phyloP scores from a whole-genome alignment of 2,888 invertebrate genomes.

The Clunio marinus region DNA sequence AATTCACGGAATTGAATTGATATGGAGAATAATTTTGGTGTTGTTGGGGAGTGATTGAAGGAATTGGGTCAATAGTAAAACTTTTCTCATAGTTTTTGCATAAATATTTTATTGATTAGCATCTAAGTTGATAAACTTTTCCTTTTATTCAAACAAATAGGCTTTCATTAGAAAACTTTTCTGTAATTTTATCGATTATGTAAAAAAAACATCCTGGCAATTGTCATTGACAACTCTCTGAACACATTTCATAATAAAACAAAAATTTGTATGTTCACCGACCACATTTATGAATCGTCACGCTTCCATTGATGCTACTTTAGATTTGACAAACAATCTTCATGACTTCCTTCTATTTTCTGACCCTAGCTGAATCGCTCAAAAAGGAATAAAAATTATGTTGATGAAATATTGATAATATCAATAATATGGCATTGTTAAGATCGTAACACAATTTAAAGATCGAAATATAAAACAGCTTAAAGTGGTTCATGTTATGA shows the following conservation, averaged over 20 bases:
- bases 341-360: not conserved
- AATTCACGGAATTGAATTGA: too few relatives aligned
- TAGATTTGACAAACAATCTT: not conserved
- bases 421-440: constrained; percentile 6
- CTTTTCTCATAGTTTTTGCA: too few relatives aligned
- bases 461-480: not conserved
- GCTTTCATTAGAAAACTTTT: not conserved
- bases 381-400: not conserved
- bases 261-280: too few relatives aligned
- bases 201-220: not conserved
- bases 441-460: constrained; percentile 10
- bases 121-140: too few relatives aligned
- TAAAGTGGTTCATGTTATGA: too few relatives aligned
- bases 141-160: not conserved
- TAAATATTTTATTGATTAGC: too few relatives aligned
- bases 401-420: constrained; percentile 10
- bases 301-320: not conserved
- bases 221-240: too few relatives aligned
- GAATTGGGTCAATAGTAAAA: too few relatives aligned
- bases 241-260: not conserved
- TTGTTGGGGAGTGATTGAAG: too few relatives aligned
- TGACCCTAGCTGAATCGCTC: not conserved
- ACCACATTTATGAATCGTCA: constrained; percentile 24
- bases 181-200: not conserved
- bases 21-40: too few relatives aligned